Evolutionary conservation across 1,140 invertebrate genomes (phyloP).

Genomic region (Globodera ellingtonae): DNA sequence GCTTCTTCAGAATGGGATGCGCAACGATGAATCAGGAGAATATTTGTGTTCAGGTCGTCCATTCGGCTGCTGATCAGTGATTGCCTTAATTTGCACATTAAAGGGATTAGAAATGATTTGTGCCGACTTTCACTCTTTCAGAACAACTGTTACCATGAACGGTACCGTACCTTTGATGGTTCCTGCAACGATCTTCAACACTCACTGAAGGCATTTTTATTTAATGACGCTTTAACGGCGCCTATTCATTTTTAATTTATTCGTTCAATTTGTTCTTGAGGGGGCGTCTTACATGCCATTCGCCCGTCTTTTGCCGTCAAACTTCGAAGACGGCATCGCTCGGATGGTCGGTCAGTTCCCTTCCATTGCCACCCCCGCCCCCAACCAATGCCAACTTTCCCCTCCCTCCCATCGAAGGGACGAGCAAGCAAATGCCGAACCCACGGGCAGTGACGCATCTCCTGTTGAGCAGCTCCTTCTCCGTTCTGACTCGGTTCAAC

Average conservation of each 20-base stretch:
- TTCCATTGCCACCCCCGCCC: background rate
- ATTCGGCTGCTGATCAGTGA: background rate
- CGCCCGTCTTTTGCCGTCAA: conserved; percentile 41
- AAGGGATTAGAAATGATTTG: background rate
- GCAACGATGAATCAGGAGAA: conserved; percentile 46
- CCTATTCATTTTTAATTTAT: background rate
- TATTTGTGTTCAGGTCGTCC: conserved; percentile 28
- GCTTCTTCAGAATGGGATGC: conserved; percentile 40
- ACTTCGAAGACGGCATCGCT: conserved; percentile 49
- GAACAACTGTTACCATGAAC: conserved; percentile 47
- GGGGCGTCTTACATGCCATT: conserved; percentile 49
- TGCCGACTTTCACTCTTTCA: background rate
- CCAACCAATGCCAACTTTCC: background rate
- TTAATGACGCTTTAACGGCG: background rate
- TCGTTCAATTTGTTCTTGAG: conserved; percentile 21
- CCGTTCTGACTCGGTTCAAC: conserved; percentile 29
- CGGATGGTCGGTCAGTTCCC: conserved; percentile 42
- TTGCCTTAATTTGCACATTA: background rate
- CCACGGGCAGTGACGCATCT: conserved; percentile 43
- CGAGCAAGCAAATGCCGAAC: conserved; percentile 30
- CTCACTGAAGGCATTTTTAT: conserved; percentile 30
- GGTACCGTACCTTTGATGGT: conserved; percentile 49
- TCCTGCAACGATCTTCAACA: conserved; percentile 50
- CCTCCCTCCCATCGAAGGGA: background rate
- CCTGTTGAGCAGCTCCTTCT: conserved; percentile 35